phyloP scores from a whole-genome alignment of 2,888 invertebrate species.

The Galerucella nymphaeae region DNA sequence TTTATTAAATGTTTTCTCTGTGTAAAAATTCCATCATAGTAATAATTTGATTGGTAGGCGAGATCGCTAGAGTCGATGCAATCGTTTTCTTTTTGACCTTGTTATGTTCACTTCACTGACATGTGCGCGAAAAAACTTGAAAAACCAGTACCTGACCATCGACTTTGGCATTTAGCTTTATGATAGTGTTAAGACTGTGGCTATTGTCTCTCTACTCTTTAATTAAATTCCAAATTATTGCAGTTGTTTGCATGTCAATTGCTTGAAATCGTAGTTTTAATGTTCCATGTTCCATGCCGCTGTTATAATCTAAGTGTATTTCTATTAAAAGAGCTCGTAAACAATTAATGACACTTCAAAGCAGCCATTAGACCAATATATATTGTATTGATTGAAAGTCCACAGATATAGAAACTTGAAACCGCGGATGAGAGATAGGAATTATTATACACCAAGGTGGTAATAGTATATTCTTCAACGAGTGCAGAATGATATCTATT shows the following conservation, averaged over 20 bases:
- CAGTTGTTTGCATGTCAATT: background rate
- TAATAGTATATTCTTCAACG: too few relatives aligned
- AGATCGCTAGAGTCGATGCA: conserved; percentile 34
- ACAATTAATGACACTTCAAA: background rate
- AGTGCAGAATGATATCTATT: too few relatives aligned
- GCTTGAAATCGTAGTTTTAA: background rate
- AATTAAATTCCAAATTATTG: conserved; percentile 8
- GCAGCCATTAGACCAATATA: too few relatives aligned
- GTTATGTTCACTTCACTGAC: conserved; percentile 33
- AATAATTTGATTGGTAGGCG: conserved; percentile 31
- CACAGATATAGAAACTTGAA: too few relatives aligned
- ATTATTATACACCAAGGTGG: too few relatives aligned
- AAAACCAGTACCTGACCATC: conserved; percentile 47
- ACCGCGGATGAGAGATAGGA: too few relatives aligned
- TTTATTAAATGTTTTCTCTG: background rate
- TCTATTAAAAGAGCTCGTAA: background rate
- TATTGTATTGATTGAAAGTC: too few relatives aligned
- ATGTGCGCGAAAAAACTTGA: conserved; percentile 48
- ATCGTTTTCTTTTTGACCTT: conserved; percentile 33
- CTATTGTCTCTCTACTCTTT: conserved; percentile 23
- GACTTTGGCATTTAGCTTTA: conserved; percentile 31
- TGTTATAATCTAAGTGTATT: background rate
- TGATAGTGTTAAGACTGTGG: conserved; percentile 30
- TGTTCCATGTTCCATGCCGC: background rate
- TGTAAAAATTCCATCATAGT: conserved; percentile 13